A percentile compares a stretch with the other conserved stretches of the same genome.
phyloP scores from a whole-genome alignment of 2,113 vertebrate species.

The Stigmatopora nigra region DNA sequence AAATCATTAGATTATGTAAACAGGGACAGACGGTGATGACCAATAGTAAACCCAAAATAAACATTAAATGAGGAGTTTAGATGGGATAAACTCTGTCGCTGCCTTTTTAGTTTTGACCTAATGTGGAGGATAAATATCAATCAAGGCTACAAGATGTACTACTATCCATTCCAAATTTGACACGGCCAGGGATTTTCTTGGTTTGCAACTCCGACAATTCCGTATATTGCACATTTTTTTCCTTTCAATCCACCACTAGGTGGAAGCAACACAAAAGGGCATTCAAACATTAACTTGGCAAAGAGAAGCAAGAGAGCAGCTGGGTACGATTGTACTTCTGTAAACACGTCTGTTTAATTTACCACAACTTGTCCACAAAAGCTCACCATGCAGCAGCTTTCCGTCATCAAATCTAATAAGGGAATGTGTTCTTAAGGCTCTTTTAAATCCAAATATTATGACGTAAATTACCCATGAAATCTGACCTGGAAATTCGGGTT shows the following conservation, averaged over 20 bases:
- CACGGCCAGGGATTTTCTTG: background rate
- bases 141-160: conserved; percentile 12
- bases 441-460: too few relatives aligned
- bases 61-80: conserved; percentile 28
- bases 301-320: conserved; percentile 14
- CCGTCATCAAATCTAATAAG: conserved; percentile 12
- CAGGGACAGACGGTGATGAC: conserved; percentile 17
- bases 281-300: conserved; percentile 3
- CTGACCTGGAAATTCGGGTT: too few relatives aligned
- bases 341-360: conserved; percentile 16
- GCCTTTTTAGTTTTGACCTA: conserved; percentile 14
- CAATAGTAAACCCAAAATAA: conserved; percentile 28
- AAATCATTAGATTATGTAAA: conserved; percentile 49
- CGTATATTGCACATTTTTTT: background rate
- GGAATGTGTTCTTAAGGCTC: background rate
- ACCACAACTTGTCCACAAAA: conserved; percentile 27
- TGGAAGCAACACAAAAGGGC: conserved; percentile 48
- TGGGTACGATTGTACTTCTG: conserved; percentile 18
- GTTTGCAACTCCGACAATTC: background rate
- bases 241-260: conserved; percentile 45
- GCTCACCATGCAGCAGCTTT: conserved; percentile 11
- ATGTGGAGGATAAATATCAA: conserved; percentile 5
- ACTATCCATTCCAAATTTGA: background rate
- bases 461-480: too few relatives aligned
- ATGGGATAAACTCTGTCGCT: conserved; percentile 22